Evolutionary conservation across 2,888 invertebrate species (phyloP).

Genomic region (Gymnoscelis rufifasciata): DNA sequence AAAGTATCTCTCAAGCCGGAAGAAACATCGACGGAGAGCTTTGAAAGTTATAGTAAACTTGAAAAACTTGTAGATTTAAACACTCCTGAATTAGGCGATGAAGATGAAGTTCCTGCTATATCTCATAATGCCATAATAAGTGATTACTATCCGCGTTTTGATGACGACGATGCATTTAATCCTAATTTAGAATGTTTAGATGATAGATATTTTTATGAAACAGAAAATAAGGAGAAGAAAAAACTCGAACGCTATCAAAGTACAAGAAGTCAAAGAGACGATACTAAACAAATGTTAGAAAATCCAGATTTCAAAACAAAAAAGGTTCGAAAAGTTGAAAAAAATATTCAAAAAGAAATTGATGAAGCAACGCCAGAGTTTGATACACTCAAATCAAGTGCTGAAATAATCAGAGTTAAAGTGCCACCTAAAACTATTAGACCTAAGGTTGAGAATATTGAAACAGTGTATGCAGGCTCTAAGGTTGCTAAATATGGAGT

Average conservation of each 20-base stretch:
- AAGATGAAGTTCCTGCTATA: constrained; percentile 36
- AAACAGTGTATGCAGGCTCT: constrained; percentile 57
- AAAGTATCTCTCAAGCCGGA: constrained; percentile 16
- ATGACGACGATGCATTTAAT: constrained; percentile 40
- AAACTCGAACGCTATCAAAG: constrained; percentile 21
- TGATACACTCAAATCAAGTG: constrained; percentile 17
- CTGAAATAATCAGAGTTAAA: constrained; percentile 18
- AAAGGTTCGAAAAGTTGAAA: constrained; percentile 7
- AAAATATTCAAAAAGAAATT: constrained; percentile 7
- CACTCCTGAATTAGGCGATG: constrained; percentile 32
- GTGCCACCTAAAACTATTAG: constrained; percentile 16
- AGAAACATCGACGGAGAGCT: constrained; percentile 7
- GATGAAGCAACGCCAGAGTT: constrained; percentile 14
- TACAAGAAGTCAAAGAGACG: constrained; percentile 6
- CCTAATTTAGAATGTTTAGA: constrained; percentile 42
- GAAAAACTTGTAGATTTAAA: constrained; percentile 19
- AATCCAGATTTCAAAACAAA: constrained; percentile 32
- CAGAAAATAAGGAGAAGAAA: constrained; percentile 30
- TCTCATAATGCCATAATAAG: constrained; percentile 40
- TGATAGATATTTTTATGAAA: constrained; percentile 49
- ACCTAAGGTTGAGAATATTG: constrained; percentile 33
- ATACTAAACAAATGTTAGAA: constrained; percentile 6
- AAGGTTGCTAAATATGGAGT: constrained; percentile 57
- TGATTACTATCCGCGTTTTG: constrained; percentile 64
- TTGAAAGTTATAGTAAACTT: constrained; percentile 21